A percentile compares a stretch with the other conserved stretches of the same genome.
Conservation (phyloP, 2,797 vertebrate species). For the Pseudotriccus pelzelni region DNA sequence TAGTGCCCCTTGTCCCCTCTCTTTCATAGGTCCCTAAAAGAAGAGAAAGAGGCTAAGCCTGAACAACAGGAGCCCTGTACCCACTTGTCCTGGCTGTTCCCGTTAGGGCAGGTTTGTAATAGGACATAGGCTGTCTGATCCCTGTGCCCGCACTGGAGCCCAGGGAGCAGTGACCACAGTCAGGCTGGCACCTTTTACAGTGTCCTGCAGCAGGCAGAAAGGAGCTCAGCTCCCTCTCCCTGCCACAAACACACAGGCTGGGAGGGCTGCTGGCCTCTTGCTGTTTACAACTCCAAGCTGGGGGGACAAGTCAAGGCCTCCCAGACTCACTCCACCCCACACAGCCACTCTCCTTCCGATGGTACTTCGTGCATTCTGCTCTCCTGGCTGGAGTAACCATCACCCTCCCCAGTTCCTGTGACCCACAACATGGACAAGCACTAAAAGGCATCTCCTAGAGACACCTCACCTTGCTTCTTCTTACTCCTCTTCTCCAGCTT, state of each 20-base stretch:
- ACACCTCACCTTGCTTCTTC: neutral
- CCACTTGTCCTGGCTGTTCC: neutral
- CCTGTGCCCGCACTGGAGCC: neutral
- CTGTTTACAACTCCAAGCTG: neutral
- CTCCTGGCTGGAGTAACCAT: too few relatives aligned
- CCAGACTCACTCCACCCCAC: neutral
- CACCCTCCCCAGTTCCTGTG: neutral
- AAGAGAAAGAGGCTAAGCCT: neutral
- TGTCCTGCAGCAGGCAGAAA: neutral
- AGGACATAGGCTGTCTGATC: neutral
- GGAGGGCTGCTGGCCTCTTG: neutral
- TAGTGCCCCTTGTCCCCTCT: neutral
- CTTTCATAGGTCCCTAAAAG: neutral
- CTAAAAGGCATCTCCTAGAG: neutral
- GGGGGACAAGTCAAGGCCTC: neutral
- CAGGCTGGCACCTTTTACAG: neutral
- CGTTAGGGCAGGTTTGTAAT: neutral
- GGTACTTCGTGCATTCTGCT: neutral
- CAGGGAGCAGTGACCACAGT: neutral
- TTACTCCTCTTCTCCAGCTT: neutral
- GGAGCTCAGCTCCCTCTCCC: neutral
- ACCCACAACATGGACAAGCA: neutral
- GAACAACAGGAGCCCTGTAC: neutral
- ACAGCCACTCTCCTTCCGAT: neutral
- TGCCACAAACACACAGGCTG: neutral